phyloP scores from a whole-genome alignment of 2,113 vertebrate species.

The Gymnorhina tibicen region DNA sequence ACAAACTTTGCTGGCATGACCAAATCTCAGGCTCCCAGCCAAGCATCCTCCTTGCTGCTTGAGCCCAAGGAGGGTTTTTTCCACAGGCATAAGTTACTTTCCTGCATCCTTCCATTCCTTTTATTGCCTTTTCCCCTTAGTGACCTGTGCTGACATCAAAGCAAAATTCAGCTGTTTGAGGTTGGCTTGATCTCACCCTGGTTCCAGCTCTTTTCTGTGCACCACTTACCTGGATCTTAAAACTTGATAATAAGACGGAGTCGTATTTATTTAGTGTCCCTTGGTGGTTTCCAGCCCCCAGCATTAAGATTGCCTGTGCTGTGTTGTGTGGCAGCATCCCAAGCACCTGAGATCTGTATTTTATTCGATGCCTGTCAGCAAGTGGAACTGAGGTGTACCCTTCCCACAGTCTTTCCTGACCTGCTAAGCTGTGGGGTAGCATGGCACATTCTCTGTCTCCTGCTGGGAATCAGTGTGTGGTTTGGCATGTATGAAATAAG shows the following conservation, averaged over 20 bases:
- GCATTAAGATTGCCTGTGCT: not conserved
- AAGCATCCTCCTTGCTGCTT: not conserved
- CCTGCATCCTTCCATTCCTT: not conserved
- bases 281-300: not conserved
- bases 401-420: not conserved
- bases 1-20: not conserved
- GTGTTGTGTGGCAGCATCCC: not conserved
- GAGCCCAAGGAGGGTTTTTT: not conserved
- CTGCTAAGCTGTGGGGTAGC: not conserved
- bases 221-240: not conserved
- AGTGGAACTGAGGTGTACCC: not conserved
- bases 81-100: not conserved
- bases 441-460: fast-evolving
- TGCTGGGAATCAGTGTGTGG: not conserved
- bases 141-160: not conserved
- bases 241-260: not conserved
- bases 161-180: not conserved
- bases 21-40: not conserved
- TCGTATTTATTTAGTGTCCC: not conserved
- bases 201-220: not conserved
- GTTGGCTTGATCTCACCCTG: not conserved
- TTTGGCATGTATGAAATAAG: not conserved
- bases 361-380: not conserved
- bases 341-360: not conserved
- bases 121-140: not conserved